Evolutionary conservation across 2,797 vertebrate species (phyloP).

Genomic region (Miichthys miiuy): DNA sequence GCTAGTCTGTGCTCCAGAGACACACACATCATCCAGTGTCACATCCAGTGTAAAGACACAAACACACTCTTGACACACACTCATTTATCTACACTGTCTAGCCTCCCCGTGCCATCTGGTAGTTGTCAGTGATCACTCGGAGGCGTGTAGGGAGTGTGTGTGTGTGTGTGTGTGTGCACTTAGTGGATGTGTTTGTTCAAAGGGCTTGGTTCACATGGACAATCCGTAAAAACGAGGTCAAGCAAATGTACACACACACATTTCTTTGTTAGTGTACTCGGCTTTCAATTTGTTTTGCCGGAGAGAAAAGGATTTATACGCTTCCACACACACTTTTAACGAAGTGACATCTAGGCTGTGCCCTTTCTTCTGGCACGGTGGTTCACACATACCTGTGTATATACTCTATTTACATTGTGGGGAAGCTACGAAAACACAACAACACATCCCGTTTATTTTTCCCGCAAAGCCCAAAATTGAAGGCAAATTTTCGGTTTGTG

Average conservation of each 20-base stretch:
- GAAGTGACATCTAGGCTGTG: background rate
- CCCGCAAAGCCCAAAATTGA: conserved; percentile 12
- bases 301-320: conserved; percentile 6
- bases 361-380: background rate
- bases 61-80: conserved; percentile 20
- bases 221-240: conserved; percentile 50
- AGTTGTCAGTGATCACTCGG: conserved; percentile 48
- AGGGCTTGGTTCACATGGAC: conserved; percentile 36
- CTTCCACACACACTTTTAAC: background rate
- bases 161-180: conserved; percentile 7
- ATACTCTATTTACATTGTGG: background rate
- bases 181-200: conserved; percentile 22
- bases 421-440: conserved; percentile 24
- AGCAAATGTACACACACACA: conserved; percentile 34
- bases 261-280: conserved; percentile 12
- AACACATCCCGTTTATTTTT: conserved; percentile 15
- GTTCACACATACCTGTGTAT: conserved; percentile 21
- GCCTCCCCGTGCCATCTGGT: conserved; percentile 64
- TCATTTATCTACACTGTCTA: conserved; percentile 55
- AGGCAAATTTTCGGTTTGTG: conserved; percentile 30
- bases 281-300: conserved; percentile 16
- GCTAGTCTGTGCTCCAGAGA: conserved; percentile 31
- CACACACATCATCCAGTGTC: conserved; percentile 63
- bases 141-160: conserved; percentile 23
- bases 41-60: conserved; percentile 39